These are phyloP conservation scores for Mesochorus sp. DNA, from an alignment of 2,888 invertebrate species.

Conservation along the genomic window DNA sequence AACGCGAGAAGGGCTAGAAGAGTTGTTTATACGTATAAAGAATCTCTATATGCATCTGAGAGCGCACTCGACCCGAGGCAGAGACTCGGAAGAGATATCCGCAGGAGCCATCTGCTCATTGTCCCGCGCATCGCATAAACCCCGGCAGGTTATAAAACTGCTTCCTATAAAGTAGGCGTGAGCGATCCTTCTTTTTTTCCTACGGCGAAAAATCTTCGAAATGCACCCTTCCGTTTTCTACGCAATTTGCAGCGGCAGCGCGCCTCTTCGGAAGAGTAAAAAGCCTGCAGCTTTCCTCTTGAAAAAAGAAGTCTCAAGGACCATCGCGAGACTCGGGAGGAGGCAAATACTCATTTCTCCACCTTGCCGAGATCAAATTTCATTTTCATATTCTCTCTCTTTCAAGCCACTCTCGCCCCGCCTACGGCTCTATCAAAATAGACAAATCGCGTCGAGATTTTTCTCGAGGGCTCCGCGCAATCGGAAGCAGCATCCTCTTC, in stretches of 20 bases:
- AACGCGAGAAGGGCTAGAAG: neutral
- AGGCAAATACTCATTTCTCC: neutral
- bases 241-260: neutral
- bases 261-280: neutral
- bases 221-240: slow-evolving; percentile 25
- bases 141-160: slow-evolving; percentile 63
- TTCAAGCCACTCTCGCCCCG: neutral
- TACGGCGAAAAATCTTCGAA: slow-evolving; percentile 28
- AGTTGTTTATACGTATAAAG: no score
- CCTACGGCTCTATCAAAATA: neutral
- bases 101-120: slow-evolving; percentile 70
- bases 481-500: slow-evolving; percentile 56
- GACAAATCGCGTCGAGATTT: neutral
- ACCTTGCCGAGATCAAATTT: slow-evolving; percentile 21
- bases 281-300: slow-evolving; percentile 16
- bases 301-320: slow-evolving; percentile 10
- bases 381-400: slow-evolving; percentile 2
- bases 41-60: neutral
- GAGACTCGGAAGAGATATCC: slow-evolving; percentile 3
- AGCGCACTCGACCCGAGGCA: neutral
- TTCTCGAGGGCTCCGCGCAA: neutral
- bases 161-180: slow-evolving; percentile 71
- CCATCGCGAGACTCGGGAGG: slow-evolving; percentile 1
- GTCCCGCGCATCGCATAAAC: slow-evolving; percentile 47
- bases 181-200: slow-evolving; percentile 32